Base-by-base conservation (phyloP, 92 coral and sea anemone genomes). In the Anthopleura xanthogrammica region DNA sequence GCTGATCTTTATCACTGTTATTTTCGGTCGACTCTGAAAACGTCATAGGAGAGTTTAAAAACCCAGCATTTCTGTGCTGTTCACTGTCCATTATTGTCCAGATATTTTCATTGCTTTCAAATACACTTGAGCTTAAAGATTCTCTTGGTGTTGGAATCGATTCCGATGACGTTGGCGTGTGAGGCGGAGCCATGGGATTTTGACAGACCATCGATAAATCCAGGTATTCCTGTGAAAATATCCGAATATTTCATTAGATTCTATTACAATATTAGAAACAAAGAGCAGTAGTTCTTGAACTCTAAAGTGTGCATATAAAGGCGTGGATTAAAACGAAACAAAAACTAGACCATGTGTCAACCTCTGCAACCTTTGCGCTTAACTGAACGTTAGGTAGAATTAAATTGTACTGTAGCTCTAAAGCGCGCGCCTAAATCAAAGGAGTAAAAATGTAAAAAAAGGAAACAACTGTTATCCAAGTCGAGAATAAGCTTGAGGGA, bases 51-150 rank as follows among this genome's bases (percentile, higher is more conserved):
- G 87, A 84, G 17, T 78, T 16, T 42, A 68, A 77, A 79, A 46
- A 85, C 11, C 81, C 78, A 19, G 78, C 55, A 77, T 79, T 71
- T 77, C 83, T 85, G 78, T 78, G 88, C 48, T 24, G 60, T 42
- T 85, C 83, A 78, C 22, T 78, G 46, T 39, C 19, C 75, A 55
- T 72, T 50, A 57, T 52, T 12, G 68, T 72, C 88, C 83, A 78
- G 60, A 81, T 60, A 55, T 79, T 85, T 65, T 93, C 94, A 42
- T 68, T 86, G 72, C 94, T 90, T 62, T 73, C 95, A 81, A 97
- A 97, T 72, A 97, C 99, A 64, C 92, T 96, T 56, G 95, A 91
- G 64, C 89, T 82, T 58, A 89, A 41, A 2, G 98, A 95, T 20
- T 89, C 90, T 54, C 97, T 83, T 0, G 95, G 97, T 16, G 97